Conservation (phyloP, 2,113 vertebrate genomes). For the Pangasianodon gigas region DNA sequence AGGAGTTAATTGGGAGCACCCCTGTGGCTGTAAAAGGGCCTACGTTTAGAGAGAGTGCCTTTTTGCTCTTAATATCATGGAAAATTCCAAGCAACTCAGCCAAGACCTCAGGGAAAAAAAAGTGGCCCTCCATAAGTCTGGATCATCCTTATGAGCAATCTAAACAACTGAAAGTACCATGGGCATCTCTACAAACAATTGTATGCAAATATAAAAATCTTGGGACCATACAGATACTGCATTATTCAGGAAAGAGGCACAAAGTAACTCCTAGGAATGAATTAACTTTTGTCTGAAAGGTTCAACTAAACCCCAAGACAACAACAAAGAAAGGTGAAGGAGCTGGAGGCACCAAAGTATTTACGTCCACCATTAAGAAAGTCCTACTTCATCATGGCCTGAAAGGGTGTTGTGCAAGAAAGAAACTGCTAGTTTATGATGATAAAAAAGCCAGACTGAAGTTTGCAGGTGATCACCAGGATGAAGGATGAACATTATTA, state of each 20-base stretch:
- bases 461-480: background rate
- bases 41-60: background rate
- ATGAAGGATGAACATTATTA: too few relatives aligned
- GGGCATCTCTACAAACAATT: background rate
- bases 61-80: background rate
- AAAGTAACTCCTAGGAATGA: too few relatives aligned
- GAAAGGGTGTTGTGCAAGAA: too few relatives aligned
- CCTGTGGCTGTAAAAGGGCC: background rate
- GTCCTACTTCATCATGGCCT: background rate
- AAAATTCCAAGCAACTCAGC: background rate
- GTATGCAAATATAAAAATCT: background rate
- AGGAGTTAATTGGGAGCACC: background rate
- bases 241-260: too few relatives aligned
- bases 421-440: background rate
- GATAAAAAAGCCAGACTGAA: background rate
- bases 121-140: background rate
- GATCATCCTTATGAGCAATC: background rate
- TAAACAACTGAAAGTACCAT: background rate
- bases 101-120: background rate
- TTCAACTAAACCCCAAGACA: too few relatives aligned
- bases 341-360: background rate
- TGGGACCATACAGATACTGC: too few relatives aligned
- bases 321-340: too few relatives aligned
- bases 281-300: too few relatives aligned
- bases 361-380: background rate